Base-by-base conservation (phyloP, 2,113 vertebrate species). In the Macquaria australasica region DNA sequence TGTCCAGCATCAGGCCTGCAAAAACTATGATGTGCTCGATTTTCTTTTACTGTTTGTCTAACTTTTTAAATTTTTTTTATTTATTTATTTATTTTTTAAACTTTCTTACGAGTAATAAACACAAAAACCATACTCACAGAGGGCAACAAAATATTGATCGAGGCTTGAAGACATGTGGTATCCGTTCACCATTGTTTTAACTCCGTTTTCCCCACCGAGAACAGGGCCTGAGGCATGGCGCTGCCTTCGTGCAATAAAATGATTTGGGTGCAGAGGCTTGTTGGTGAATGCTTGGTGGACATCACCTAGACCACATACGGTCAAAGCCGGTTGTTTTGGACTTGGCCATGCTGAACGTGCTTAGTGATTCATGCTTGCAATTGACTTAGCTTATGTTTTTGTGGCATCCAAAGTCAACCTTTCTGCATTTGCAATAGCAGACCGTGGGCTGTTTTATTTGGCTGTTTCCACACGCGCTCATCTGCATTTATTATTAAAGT, bases 281-380 rank as follows among this genome's bases (percentile, higher is more conserved):
- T 79, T 92, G 81, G 79, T 84, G 91, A 90, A 88, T 87, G 88
- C 90, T 88, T 92, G 82, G 58, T 91, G 93, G 86, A 87, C 88
- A 87, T 90, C 81, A 90, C 89, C 87, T 85, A 85, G 80, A 92
- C 90, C 85, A 81, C 92, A 94, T 90, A 94, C 94, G 94, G 94
- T 95, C 95, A 96, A 93, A 94, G 95, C 92, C 94, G 93, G 76
- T 89, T 91, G 89, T 93, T 94, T 90, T 94, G 94, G 90, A 95
- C 94, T 94, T 95, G 94, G 93, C 95, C 88, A 92, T 93, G 91
- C 91, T 83, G 80, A 86, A 53, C 69, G 89, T 77, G 43, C 60
- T 69, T 14, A 8, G 59, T 77, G 81, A 84, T 80, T 88, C 73
- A 85, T 60, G 60, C 55, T 51, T 80, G 20, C 20, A 37, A 20